Base-by-base conservation (phyloP, 2,113 vertebrate species). In the Trichechus manatus region DNA sequence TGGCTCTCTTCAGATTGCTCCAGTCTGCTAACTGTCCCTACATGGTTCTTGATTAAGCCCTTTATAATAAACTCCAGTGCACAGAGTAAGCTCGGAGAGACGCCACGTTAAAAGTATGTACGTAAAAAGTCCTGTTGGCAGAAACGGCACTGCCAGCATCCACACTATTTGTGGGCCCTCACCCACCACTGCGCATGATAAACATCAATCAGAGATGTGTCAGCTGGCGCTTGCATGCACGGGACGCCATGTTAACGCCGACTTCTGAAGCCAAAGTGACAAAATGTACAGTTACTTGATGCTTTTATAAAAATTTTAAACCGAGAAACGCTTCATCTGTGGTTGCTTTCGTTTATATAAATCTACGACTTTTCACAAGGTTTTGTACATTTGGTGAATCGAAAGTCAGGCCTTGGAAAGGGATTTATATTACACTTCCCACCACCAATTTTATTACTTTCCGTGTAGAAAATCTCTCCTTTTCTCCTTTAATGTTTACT, bases 41-140 rank as follows among this genome's bases (percentile, higher is more conserved):
- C 92, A 53, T 86, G 47, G n/a, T 36, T 92, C 87, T 83, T 80
- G 79, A 92, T 86, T 72, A 93, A 82, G n/a, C n/a, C 33, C 66
- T 87, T 96, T 80, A 81, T 91, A 93, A 91, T 70, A 94, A 96
- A 86, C 42, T 94, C 33, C 44, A 88, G 64, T n/a, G 70, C 66
- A 56, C 80, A 61, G 78, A 44, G 44, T 36, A 86, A 64, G 72
- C 66, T 70, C 68, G 61, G 42, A 93, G 42, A 93, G 14, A 74
- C 90, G 63, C 50, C 44, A 83, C 82, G 64, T 19, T 63, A 39
- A 87, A 36, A 83, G 23, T 31, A 27, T 3, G 25, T 44, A 42
- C 0, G 1, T 39, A 17, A 27, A 79, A 95, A 85, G 70, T 23
- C 70, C 42, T 33, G 15, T 42, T 42, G 6, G 53, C 4, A 47